phyloP scores from a whole-genome alignment of 2,113 vertebrate species.

The Nettapus auritus region DNA sequence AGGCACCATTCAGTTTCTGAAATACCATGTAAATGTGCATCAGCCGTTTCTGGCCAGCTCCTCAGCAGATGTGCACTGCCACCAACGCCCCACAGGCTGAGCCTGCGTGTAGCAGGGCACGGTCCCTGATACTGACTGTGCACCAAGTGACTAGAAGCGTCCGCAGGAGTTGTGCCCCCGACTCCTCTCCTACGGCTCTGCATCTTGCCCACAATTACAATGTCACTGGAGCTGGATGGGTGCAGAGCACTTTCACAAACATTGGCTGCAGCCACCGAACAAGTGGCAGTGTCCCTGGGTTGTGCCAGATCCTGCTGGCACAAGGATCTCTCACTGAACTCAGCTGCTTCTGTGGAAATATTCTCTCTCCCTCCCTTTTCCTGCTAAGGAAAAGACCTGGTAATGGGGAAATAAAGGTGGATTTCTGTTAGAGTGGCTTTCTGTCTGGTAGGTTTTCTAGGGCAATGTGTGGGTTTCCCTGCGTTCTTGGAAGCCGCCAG shows the following conservation, averaged over 20 bases:
- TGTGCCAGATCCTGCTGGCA: not conserved
- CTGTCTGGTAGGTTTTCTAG: not conserved
- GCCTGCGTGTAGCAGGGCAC: not conserved
- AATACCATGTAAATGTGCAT: not conserved
- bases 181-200: not conserved
- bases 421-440: not conserved
- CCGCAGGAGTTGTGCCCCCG: not conserved
- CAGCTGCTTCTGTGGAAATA: rapidly evolving
- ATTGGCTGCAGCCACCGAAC: not conserved
- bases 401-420: not conserved
- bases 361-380: not conserved
- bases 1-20: not conserved
- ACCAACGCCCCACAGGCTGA: not conserved
- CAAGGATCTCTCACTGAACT: rapidly evolving
- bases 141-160: not conserved
- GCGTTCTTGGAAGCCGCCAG: rapidly evolving
- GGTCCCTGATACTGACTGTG: not conserved
- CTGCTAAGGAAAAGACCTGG: not conserved
- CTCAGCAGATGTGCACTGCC: not conserved
- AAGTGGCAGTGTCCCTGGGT: rapidly evolving
- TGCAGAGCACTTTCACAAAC: rapidly evolving
- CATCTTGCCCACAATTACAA: rapidly evolving
- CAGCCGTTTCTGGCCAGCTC: not conserved
- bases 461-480: not conserved
- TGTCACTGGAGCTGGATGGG: rapidly evolving